A percentile compares a stretch with the other conserved stretches of the same genome.
Conservation (phyloP, 37 sponge, comb jelly and placozoan species). For the Chondrosia reniformis region DNA sequence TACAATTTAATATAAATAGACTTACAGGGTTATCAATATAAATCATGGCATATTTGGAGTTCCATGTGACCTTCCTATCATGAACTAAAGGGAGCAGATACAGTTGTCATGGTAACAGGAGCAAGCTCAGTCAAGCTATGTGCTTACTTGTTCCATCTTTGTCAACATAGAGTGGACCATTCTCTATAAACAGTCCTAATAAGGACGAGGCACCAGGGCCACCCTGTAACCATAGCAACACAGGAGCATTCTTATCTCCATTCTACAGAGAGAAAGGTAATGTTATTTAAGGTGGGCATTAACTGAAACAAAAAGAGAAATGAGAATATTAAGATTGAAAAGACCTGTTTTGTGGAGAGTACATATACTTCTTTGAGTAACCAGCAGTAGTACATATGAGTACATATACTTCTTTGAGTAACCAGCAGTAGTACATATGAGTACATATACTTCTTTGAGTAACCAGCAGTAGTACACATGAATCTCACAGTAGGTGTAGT, state of each 20-base stretch:
- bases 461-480: no score
- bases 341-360: no score
- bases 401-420: no score
- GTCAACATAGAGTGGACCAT: conserved; percentile 33
- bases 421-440: no score
- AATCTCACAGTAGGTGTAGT: no score
- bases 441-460: no score
- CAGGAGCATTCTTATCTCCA: conserved; percentile 12
- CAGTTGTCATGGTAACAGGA: background rate
- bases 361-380: no score
- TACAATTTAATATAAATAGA: background rate
- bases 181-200: conserved; percentile 47
- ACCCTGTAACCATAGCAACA: conserved; percentile 49
- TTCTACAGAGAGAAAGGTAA: background rate
- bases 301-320: no score
- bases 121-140: background rate
- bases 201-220: conserved; percentile 52
- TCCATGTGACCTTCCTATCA: conserved; percentile 27
- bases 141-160: background rate
- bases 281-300: no score
- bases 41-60: conserved; percentile 17
- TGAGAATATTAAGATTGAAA: no score
- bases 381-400: no score
- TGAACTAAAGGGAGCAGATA: background rate
- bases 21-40: conserved; percentile 43